A percentile compares a stretch with the other conserved stretches of the same genome.
phyloP scores from a whole-genome alignment of 2,113 vertebrate species.

The Pseudopodoces humilis region DNA sequence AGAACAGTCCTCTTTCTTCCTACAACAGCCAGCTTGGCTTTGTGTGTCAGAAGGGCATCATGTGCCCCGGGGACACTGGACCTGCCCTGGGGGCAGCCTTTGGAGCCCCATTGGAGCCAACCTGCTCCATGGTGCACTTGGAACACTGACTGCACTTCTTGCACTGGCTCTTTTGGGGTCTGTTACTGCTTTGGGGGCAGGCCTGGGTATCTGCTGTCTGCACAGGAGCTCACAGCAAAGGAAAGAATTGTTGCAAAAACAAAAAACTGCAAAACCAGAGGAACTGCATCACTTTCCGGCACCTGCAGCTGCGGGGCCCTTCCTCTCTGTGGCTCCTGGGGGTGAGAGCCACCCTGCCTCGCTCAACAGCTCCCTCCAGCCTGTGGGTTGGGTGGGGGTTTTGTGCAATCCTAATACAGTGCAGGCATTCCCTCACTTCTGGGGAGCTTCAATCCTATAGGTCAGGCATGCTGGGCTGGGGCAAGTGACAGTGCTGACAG shows the following conservation, averaged over 20 bases:
- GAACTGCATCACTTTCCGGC: neutral
- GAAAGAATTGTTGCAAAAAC: neutral
- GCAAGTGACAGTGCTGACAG: fast-evolving
- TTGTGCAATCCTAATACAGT: neutral
- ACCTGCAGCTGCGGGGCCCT: neutral
- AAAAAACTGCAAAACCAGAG: neutral
- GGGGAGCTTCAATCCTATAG: neutral
- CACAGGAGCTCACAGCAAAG: neutral
- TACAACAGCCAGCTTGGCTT: fast-evolving
- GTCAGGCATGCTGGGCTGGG: fast-evolving
- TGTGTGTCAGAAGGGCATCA: fast-evolving
- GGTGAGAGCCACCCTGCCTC: fast-evolving
- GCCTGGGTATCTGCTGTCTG: too few species aligned
- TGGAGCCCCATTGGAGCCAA: neutral
- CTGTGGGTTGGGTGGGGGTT: neutral
- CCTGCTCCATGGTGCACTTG: fast-evolving
- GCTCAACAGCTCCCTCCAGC: neutral
- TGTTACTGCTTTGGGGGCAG: neutral
- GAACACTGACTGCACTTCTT: fast-evolving
- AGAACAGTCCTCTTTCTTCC: neutral
- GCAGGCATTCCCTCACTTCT: neutral
- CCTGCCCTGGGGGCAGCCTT: neutral
- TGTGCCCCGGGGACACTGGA: too few species aligned
- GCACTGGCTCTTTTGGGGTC: fast-evolving
- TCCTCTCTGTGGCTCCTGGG: fast-evolving